phyloP scores from a whole-genome alignment of 1,140 invertebrate species.

The Danaus melanippus region DNA sequence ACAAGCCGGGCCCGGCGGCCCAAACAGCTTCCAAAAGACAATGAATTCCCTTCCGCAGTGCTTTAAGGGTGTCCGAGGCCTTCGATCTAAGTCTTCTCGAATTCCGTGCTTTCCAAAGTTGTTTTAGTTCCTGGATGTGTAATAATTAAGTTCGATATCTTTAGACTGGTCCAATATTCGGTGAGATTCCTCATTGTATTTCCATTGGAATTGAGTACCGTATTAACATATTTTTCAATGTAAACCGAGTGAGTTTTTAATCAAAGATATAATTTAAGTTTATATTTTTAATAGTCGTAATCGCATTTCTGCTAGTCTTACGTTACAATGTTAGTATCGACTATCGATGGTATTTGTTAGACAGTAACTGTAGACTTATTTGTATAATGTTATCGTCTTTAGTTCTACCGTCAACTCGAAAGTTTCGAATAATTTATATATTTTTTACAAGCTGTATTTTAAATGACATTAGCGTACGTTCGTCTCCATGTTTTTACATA shows the following conservation, averaged over 20 bases:
- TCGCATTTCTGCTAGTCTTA: slow-evolving; percentile 71
- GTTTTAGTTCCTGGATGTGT: slow-evolving; percentile 54
- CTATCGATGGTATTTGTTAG: slow-evolving; percentile 58
- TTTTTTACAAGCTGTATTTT: slow-evolving; percentile 48
- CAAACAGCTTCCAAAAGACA: slow-evolving; percentile 32
- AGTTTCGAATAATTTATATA: slow-evolving; percentile 40
- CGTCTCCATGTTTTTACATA: slow-evolving; percentile 66
- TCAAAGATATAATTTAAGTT: slow-evolving; percentile 71
- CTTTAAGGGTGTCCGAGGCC: slow-evolving; percentile 45
- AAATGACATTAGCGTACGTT: slow-evolving; percentile 49
- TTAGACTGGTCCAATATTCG: slow-evolving; percentile 40
- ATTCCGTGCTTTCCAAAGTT: slow-evolving; percentile 42
- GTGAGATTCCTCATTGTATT: slow-evolving; percentile 46
- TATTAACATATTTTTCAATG: slow-evolving; percentile 49
- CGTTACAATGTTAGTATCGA: slow-evolving; percentile 61
- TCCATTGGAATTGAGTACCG: slow-evolving; percentile 56
- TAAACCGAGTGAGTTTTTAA: slow-evolving; percentile 64
- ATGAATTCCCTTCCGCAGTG: slow-evolving; percentile 41
- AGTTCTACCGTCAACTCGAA: slow-evolving; percentile 44
- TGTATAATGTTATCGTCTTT: slow-evolving; percentile 64
- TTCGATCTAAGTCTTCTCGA: slow-evolving; percentile 39
- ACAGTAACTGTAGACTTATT: slow-evolving; percentile 57
- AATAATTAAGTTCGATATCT: slow-evolving; percentile 28
- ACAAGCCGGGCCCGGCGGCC: slow-evolving; percentile 34
- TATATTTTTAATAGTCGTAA: slow-evolving; percentile 66